Evolutionary conservation across 2,113 vertebrate species (phyloP), one percentile per base, ranked within the genome.

Genomic region (Todiramphus saurophagus): DNA sequence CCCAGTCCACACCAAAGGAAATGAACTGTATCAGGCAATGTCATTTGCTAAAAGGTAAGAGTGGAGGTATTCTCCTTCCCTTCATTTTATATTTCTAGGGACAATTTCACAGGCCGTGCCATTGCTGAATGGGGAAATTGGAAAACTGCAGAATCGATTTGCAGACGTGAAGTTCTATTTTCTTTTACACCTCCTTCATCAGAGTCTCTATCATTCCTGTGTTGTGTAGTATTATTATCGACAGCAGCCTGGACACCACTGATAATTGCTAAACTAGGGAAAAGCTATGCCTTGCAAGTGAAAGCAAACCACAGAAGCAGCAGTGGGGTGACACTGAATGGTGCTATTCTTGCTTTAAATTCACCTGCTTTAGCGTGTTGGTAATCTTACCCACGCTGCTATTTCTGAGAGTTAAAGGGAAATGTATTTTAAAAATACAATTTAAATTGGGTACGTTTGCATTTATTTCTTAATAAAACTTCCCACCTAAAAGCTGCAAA

Each of bases 81-180:
- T 98, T 98, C 97, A 64, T 98, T 98, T 98, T 95, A 95, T 95
- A 97, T 95, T 97, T 97, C 97, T 80, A 90, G 97, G 98, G 97
- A 98, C 98, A 99, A 99, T 99, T 99, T 99, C 98, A 99, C 98
- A 99, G 98, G 93, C 98, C 24, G 16, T 94, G 95, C 97, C 96
- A 80, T 59, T 55, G 96, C 97, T 94, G 97, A 98, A 98, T 41
- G 96, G 97, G 98, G 97, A 98, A 99, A 99, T 98, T 98, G 98
- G 97, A 98, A 98, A 98, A 98, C 97, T 91, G 98, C 98, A 97
- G 98, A 99, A 99, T 98, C 97, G 96, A 99, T 99, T 98, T 98
- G 97, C 97, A 97, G 98, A 98, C 97, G 98, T 98, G 98, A 98
- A 97, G 96, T 98, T 98, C 98, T 98, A 98, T 99, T 99, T 98